Evolutionary conservation across 2,113 vertebrate genomes (phyloP), one percentile per base, ranked within the genome.

Genomic region (Ceyx cyanopectus): DNA sequence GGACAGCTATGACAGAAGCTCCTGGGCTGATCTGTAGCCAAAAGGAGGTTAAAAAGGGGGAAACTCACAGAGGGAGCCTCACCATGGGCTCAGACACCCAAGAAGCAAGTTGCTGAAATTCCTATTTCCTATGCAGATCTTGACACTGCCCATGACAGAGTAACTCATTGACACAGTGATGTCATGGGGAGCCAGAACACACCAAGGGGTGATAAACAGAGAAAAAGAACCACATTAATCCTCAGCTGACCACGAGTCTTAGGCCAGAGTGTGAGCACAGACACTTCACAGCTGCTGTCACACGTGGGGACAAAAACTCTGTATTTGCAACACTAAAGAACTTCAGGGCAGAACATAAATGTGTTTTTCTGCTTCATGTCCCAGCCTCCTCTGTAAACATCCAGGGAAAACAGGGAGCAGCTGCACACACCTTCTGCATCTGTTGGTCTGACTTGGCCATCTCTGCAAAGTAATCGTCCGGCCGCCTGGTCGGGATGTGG

Each of bases 361-460:
- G 3, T 21, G 16, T 3, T 72, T 62, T 81, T 80, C 58, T 73
- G 30, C 12, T 65, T 82, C 9, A 43, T 14, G 6, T 63, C 69
- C 16, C 37, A 80, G 20, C 2, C 29, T 37, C 17, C 58, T 80
- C 75, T 0, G 9, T 58, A 90, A 87, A n/a, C 22, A 6, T 8
- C 14, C 37, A 51, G 9, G n/a, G 40, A 19, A 72, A 50, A 69
- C 3, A 58, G 51, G 73, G 87, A 78, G 9, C 75, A 34, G 27
- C 10, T 14, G 30, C 76, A 92, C 65, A 5, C 95, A 99, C 99
- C 98, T 99, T 99, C 91, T 99, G 99, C 99, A 99, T 99, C 56
- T 99, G 99, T 69, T 99, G 99, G 95, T 99, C 99, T 17, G 99
- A 98, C 86, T 99, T 99, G 80, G 99, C 98, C 99, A 99, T 99